Evolutionary conservation across 2,888 invertebrate genomes (phyloP), one percentile per base, ranked within the genome.

Genomic region (Neria commutata): DNA sequence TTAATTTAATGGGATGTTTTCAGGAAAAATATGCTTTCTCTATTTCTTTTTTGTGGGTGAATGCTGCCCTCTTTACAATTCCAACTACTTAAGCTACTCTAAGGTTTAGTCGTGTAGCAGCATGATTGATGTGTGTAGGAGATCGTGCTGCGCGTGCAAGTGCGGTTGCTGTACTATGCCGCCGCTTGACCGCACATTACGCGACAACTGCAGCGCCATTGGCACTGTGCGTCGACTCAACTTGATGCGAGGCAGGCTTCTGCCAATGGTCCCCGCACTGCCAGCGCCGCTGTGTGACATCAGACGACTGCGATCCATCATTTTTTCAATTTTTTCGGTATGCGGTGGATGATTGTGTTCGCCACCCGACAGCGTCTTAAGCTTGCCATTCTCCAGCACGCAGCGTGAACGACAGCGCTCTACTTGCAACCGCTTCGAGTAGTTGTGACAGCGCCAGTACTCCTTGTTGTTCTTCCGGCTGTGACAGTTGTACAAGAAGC

Each of bases 381-480:
- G 67, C 52, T 74, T 74, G 10, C 81, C 81, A 66, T 79, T 75
- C 47, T 80, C 78, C 3, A 83, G 70, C 0, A 83, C 81, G 61
- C 83, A 83, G 3, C 83, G 74, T 0, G 83, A 80, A 2, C 81
- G 77, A 61, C 83, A 83, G 4, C 82, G 74, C 50, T 76, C 72
- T 19, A 77, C 75, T 60, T 76, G 74, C 23, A 72, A 63, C 60
- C 78, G 79, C 60, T 82, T 83, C 2, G 83, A 82, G 61, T 82
- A 82, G 65, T 82, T 82, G 64, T 82, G 82, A 45, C 82, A 82
- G 11, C 82, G 75, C 82, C 82, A 82, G 60, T 82, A 82, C 56
- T 79, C 79, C 61, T 81, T 81, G 62, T 77, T 78, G 56, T 76
- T 80, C 56, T 81, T 81, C n/a, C 77, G 75, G 60, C 82, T 82